These are phyloP conservation scores for Diachasmimorpha longicaudata DNA, from an alignment of 1,140 invertebrate species.

Conservation along the genomic window DNA sequence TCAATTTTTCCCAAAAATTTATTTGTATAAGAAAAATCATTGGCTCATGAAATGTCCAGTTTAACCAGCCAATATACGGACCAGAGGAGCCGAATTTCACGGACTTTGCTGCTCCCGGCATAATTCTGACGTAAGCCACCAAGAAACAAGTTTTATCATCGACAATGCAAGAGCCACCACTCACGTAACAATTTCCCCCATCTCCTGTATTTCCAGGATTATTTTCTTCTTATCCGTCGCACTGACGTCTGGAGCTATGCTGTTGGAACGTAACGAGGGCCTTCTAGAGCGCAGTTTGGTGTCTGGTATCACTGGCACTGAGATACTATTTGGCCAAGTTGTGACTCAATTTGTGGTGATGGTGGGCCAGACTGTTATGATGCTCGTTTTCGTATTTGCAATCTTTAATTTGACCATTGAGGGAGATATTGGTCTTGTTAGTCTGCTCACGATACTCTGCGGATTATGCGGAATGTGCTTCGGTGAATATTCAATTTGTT, in stretches of 20 bases:
- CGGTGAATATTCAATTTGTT: conserved; percentile 63
- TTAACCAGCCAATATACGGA: conserved; percentile 87
- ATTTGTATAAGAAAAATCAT: neutral
- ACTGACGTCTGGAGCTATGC: conserved; percentile 87
- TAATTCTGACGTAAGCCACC: conserved; percentile 82
- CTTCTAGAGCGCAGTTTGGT: conserved; percentile 86
- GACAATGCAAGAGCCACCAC: neutral
- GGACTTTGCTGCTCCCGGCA: conserved; percentile 92
- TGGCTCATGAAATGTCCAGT: conserved; percentile 55
- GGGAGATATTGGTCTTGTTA: conserved; percentile 78
- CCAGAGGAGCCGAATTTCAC: conserved; percentile 85
- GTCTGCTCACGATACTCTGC: conserved; percentile 78
- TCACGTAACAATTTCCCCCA: neutral
- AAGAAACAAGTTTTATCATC: conserved; percentile 9
- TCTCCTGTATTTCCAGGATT: conserved; percentile 68
- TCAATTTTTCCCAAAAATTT: too few species aligned
- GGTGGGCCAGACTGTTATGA: conserved; percentile 81
- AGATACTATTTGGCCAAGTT: conserved; percentile 84
- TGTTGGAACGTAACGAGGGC: conserved; percentile 91
- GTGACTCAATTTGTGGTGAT: conserved; percentile 89
- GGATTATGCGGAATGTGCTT: conserved; percentile 94
- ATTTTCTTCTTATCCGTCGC: conserved; percentile 95
- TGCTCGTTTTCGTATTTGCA: conserved; percentile 82
- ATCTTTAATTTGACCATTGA: conserved; percentile 82
- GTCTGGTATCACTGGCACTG: conserved; percentile 70